These are phyloP conservation scores for Hyla sarda DNA, from an alignment of 2,113 vertebrate genomes.

Conservation along the genomic window DNA sequence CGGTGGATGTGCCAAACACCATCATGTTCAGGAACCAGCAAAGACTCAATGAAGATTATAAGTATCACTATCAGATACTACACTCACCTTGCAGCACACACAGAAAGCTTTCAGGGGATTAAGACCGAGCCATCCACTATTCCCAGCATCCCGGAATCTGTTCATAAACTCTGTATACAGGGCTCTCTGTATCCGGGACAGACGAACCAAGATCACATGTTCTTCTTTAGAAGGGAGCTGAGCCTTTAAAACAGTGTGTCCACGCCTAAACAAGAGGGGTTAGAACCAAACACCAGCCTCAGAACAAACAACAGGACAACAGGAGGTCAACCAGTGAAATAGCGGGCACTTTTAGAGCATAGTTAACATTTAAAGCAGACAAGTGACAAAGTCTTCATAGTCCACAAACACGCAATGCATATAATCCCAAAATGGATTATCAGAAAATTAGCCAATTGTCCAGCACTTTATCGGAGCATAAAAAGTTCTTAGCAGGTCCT, in stretches of 20 bases:
- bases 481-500: too few relatives aligned
- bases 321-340: not conserved
- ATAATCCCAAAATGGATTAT: too few relatives aligned
- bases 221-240: conserved; percentile 95
- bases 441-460: too few relatives aligned
- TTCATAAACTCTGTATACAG: conserved; percentile 97
- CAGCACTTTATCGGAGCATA: too few relatives aligned
- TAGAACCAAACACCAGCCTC: not conserved
- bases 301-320: not conserved
- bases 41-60: not conserved
- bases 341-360: too few relatives aligned
- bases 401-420: too few relatives aligned
- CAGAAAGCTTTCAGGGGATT: conserved; percentile 99
- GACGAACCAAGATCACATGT: conserved; percentile 93
- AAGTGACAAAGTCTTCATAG: too few relatives aligned
- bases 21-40: not conserved
- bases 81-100: conserved; percentile 95
- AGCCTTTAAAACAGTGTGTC: conserved; percentile 91
- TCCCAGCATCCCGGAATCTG: conserved; percentile 94
- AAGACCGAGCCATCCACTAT: conserved; percentile 94
- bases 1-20: too few relatives aligned
- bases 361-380: too few relatives aligned
- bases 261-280: conserved; percentile 76
- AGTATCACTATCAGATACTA: not conserved
- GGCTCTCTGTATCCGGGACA: conserved; percentile 91